A percentile compares a stretch with the other conserved stretches of the same genome.
Evolutionary conservation across 2,888 invertebrate species (phyloP).

Genomic region (Eledone cirrhosa): DNA sequence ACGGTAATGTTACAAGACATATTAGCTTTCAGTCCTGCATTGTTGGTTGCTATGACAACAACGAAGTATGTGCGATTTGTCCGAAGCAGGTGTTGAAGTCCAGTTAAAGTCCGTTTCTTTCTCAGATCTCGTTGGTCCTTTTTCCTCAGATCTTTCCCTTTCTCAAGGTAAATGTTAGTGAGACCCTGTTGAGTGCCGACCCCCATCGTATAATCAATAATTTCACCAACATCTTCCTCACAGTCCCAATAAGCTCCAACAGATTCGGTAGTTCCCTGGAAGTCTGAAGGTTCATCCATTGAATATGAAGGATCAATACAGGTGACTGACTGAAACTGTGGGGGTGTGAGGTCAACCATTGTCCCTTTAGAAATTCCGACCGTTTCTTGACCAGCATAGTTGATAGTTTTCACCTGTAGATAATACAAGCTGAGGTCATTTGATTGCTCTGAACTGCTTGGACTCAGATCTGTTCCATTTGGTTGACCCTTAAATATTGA

Average conservation of each 20-base stretch:
- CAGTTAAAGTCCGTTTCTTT: neutral
- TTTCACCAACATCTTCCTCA: slow-evolving; percentile 42
- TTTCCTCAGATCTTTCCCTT: slow-evolving; percentile 34
- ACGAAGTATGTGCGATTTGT: no score
- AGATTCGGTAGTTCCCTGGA: slow-evolving; percentile 44
- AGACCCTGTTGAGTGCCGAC: slow-evolving; percentile 36
- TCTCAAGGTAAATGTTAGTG: slow-evolving; percentile 32
- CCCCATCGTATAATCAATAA: slow-evolving; percentile 36
- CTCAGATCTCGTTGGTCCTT: slow-evolving; percentile 11
- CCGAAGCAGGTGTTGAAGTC: no score
- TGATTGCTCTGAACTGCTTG: no score
- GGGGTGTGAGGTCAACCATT: slow-evolving; percentile 34
- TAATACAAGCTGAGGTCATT: slow-evolving; percentile 37
- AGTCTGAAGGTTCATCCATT: slow-evolving; percentile 41
- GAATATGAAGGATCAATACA: slow-evolving; percentile 46
- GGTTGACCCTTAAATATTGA: no score
- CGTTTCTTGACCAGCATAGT: slow-evolving; percentile 30
- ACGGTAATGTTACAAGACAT: no score
- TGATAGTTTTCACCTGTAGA: slow-evolving; percentile 35
- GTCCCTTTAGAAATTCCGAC: slow-evolving; percentile 32
- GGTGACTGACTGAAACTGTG: slow-evolving; percentile 38
- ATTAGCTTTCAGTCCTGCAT: no score
- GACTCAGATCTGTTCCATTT: no score
- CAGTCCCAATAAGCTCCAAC: slow-evolving; percentile 47
- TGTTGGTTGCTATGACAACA: no score